Percentiles rank a stretch among this genome's conserved stretches.
Conservation (phyloP, 2,797 vertebrate species). For the Phaenicophaeus curvirostris region DNA sequence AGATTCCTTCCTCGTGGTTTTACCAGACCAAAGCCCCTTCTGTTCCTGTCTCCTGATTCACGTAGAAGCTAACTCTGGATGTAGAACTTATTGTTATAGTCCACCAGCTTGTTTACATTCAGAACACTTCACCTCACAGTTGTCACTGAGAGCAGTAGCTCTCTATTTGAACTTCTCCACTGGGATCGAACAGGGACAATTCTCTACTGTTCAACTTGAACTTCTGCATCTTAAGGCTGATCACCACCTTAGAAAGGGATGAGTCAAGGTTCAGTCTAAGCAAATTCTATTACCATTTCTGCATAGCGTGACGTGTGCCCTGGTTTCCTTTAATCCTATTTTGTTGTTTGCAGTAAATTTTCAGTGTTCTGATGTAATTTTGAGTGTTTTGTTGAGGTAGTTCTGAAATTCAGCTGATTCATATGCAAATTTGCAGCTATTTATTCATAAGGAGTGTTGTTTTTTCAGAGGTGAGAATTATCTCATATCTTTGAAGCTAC, state of each 20-base stretch:
- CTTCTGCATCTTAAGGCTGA: neutral
- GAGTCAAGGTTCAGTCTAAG: neutral
- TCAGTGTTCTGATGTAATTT: neutral
- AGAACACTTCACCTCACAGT: neutral
- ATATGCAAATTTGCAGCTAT: neutral
- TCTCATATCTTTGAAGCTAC: neutral
- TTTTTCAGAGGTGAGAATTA: neutral
- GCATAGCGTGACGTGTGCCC: neutral
- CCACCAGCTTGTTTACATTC: neutral
- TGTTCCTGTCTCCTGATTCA: neutral
- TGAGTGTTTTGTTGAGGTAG: neutral
- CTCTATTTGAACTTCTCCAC: neutral
- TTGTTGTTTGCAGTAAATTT: neutral
- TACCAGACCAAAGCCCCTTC: neutral
- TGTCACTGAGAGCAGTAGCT: neutral
- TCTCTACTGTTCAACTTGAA: neutral
- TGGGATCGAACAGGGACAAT: neutral
- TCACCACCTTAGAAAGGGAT: neutral
- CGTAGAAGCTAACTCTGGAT: neutral
- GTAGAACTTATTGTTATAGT: neutral
- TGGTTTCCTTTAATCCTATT: neutral
- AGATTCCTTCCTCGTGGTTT: neutral
- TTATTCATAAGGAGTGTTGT: neutral
- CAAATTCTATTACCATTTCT: neutral
- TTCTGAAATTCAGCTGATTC: neutral